phyloP scores from a whole-genome alignment of 1,140 invertebrate species.

The Temnothorax longispinosus region DNA sequence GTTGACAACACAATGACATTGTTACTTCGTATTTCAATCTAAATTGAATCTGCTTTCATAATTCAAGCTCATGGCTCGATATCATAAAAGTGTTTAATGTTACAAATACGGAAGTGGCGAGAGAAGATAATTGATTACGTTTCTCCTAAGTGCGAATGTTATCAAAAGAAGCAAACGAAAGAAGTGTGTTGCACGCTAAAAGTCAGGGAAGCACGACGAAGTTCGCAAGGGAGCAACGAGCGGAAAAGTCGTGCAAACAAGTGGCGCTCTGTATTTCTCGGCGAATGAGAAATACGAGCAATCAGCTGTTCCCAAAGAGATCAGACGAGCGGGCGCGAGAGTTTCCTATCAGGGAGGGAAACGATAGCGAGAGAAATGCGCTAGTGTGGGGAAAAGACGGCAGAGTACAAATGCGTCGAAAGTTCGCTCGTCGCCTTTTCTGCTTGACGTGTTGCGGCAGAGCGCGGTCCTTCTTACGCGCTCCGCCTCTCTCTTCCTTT shows the following conservation, averaged over 20 bases:
- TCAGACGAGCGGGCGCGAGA: background rate
- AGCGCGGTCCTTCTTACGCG: slow-evolving; percentile 10
- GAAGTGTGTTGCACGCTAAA: background rate
- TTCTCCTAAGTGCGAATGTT: background rate
- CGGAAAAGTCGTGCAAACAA: slow-evolving; percentile 50
- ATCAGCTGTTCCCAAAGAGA: slow-evolving; percentile 15
- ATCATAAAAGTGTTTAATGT: background rate
- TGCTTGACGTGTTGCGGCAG: slow-evolving; percentile 13
- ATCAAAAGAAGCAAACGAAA: background rate
- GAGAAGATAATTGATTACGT: slow-evolving; percentile 7
- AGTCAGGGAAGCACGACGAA: background rate
- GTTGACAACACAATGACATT: background rate
- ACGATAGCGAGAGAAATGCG: background rate
- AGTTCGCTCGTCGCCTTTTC: slow-evolving; percentile 38
- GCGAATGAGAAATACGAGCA: slow-evolving; percentile 22
- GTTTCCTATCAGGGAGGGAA: background rate
- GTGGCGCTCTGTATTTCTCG: background rate
- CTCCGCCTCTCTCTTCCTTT: background rate
- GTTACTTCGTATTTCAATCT: background rate
- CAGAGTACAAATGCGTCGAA: slow-evolving; percentile 63
- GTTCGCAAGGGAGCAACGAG: slow-evolving; percentile 15
- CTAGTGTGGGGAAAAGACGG: background rate
- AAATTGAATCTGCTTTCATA: background rate
- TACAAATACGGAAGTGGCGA: background rate
- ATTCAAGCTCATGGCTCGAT: background rate